These are phyloP conservation scores for Rhinophrynus dorsalis DNA, from an alignment of 2,797 vertebrate species.

Conservation along the genomic window DNA sequence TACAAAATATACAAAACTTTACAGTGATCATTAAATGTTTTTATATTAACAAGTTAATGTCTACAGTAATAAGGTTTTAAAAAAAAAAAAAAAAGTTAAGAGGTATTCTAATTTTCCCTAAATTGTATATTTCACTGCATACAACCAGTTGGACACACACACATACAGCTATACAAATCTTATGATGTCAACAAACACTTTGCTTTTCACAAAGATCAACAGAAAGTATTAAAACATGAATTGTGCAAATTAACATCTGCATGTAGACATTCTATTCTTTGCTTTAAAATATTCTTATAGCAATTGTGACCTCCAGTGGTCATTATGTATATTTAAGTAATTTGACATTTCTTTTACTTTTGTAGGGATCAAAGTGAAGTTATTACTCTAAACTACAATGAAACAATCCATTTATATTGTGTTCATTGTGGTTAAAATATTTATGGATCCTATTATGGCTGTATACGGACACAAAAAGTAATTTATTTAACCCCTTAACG, in stretches of 20 bases:
- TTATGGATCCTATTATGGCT: too few relatives aligned
- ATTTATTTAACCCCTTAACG: too few relatives aligned
- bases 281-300: background rate
- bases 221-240: background rate
- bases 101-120: slow-evolving; percentile 45
- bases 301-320: slow-evolving; percentile 30
- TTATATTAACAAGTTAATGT: slow-evolving; percentile 76
- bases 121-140: slow-evolving; percentile 26
- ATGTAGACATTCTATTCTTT: slow-evolving; percentile 2
- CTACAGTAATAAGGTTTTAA: slow-evolving; percentile 66
- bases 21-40: slow-evolving; percentile 80
- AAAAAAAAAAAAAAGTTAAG: slow-evolving; percentile 31
- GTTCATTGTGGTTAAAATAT: too few relatives aligned
- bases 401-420: too few relatives aligned
- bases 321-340: background rate
- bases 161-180: background rate
- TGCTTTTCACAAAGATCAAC: background rate
- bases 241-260: slow-evolving; percentile 33
- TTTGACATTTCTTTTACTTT: too few relatives aligned
- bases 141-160: slow-evolving; percentile 36
- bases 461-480: too few relatives aligned
- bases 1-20: slow-evolving; percentile 86
- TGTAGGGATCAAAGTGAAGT: too few relatives aligned
- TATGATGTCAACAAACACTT: slow-evolving; percentile 5
- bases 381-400: too few relatives aligned